A percentile compares a stretch with the other conserved stretches of the same genome.
phyloP scores from a whole-genome alignment of 2,113 vertebrate species.

The Ramphastos sulfuratus region DNA sequence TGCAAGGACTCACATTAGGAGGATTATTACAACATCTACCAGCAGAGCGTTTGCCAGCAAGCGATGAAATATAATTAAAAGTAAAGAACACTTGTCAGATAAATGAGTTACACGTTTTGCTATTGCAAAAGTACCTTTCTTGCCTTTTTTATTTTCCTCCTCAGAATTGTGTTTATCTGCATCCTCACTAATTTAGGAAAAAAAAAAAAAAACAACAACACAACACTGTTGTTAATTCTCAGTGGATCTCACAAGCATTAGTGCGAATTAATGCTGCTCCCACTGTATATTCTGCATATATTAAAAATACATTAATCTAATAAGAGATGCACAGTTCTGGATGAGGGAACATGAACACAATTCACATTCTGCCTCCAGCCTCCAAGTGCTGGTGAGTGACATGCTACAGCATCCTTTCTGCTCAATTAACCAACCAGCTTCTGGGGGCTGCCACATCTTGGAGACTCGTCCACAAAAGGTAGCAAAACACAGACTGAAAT shows the following conservation, averaged over 20 bases:
- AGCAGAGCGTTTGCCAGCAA: background rate
- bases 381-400: background rate
- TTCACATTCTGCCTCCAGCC: slow-evolving; percentile 12
- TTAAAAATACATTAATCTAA: slow-evolving; percentile 65
- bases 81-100: slow-evolving; percentile 60
- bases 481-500: background rate
- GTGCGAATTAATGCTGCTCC: slow-evolving; percentile 62
- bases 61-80: slow-evolving; percentile 55
- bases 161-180: slow-evolving; percentile 65
- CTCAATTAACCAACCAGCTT: slow-evolving; percentile 6
- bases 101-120: slow-evolving; percentile 12
- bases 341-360: slow-evolving; percentile 46
- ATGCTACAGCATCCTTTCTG: background rate
- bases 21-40: background rate
- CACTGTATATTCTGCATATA: slow-evolving; percentile 64
- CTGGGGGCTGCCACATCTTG: background rate
- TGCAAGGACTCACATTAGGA: background rate
- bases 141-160: background rate
- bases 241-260: slow-evolving; percentile 61
- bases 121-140: slow-evolving; percentile 35
- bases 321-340: slow-evolving; percentile 38
- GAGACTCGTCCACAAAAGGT: background rate
- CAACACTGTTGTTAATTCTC: slow-evolving; percentile 65
- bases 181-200: slow-evolving; percentile 59
- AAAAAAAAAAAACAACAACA: background rate